Conservation (phyloP, 2,113 vertebrate species). For the Pleuronectes platessa region DNA sequence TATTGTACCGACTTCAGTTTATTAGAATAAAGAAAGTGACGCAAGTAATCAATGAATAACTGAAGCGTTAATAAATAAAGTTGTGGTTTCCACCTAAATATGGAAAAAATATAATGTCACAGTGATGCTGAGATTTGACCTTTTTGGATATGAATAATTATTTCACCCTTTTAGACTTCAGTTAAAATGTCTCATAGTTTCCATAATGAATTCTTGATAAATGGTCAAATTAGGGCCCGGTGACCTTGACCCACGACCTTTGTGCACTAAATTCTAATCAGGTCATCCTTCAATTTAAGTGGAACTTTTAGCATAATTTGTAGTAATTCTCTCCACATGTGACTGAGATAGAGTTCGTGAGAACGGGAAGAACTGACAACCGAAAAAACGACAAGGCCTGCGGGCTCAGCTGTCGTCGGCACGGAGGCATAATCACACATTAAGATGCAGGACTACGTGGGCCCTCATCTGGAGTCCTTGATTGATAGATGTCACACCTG, state of each 20-base stretch:
- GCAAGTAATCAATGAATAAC: slow-evolving; percentile 3
- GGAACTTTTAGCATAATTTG: no score
- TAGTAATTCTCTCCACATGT: neutral
- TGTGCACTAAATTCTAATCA: neutral
- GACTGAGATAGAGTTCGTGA: neutral
- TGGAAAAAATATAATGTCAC: neutral
- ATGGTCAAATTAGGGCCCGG: neutral
- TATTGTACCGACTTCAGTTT: slow-evolving; percentile 15
- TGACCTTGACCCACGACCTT: neutral
- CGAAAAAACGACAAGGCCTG: neutral
- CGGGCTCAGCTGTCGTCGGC: neutral
- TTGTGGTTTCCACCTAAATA: neutral
- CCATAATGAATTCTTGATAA: neutral
- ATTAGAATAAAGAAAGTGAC: neutral
- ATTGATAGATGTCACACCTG: neutral
- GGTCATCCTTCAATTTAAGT: neutral
- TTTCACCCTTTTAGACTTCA: neutral
- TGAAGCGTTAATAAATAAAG: neutral
- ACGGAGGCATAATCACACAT: neutral
- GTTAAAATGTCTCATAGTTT: neutral
- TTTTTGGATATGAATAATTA: neutral
- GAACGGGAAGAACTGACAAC: neutral
- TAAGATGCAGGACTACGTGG: neutral
- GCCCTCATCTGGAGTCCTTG: neutral
- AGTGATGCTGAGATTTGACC: neutral